These are phyloP conservation scores for Ormia ochracea DNA, from an alignment of 2,888 invertebrate species.

Conservation along the genomic window DNA sequence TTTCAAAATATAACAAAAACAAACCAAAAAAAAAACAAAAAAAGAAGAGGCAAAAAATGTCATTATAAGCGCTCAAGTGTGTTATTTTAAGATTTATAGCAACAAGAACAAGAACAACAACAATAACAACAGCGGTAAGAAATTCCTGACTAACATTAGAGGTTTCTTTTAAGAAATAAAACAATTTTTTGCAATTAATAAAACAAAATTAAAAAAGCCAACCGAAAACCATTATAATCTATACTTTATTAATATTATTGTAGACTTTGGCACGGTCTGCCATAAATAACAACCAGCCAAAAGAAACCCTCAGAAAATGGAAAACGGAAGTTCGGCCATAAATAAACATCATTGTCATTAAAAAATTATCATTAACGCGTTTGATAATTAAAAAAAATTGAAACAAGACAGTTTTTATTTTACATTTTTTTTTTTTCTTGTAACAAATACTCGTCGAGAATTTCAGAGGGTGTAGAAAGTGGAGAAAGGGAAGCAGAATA, in stretches of 20 bases:
- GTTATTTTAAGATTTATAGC: slow-evolving; percentile 64
- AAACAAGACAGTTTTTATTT: slow-evolving; percentile 66
- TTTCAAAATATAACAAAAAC: background rate
- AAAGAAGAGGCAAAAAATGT: too few species aligned
- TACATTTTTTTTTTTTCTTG: background rate
- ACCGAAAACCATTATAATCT: slow-evolving; percentile 8
- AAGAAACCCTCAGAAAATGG: slow-evolving; percentile 43
- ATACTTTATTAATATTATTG: slow-evolving; percentile 63
- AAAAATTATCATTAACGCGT: slow-evolving; percentile 75
- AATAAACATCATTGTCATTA: slow-evolving; percentile 59
- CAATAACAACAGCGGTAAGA: background rate
- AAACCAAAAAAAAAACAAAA: too few species aligned
- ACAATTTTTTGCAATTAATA: slow-evolving; percentile 60
- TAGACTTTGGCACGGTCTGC: slow-evolving; percentile 45
- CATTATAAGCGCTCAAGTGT: slow-evolving; percentile 57
- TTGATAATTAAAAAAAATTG: slow-evolving; percentile 73
- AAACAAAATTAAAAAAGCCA: slow-evolving; percentile 29
- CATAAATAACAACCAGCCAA: slow-evolving; percentile 65
- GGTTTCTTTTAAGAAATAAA: slow-evolving; percentile 33
- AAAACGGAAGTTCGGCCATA: slow-evolving; percentile 61
- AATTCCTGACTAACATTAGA: slow-evolving; percentile 16
- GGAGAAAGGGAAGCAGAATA: slow-evolving; percentile 52
- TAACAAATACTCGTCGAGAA: slow-evolving; percentile 66
- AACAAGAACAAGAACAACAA: background rate
- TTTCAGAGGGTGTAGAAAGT: slow-evolving; percentile 61